Conservation (phyloP, 2,113 vertebrate species). For the Colistium nudipinnis region DNA sequence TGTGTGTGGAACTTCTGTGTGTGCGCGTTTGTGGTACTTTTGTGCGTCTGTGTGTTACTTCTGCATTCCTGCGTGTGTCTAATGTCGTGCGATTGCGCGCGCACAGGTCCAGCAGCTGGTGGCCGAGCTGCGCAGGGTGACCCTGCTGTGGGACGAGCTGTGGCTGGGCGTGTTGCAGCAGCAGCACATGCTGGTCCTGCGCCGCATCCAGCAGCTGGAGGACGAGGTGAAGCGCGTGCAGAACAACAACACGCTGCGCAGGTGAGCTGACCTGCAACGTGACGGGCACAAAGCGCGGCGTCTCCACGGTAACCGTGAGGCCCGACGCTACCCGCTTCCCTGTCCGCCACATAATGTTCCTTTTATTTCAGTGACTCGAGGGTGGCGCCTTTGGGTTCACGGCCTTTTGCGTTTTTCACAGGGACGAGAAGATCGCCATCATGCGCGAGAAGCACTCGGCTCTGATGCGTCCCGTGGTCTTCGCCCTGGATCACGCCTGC, state of each 20-base stretch:
- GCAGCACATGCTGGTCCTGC: constrained; percentile 96
- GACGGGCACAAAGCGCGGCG: too few relatives aligned
- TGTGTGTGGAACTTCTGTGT: constrained; percentile 23
- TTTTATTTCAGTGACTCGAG: too few relatives aligned
- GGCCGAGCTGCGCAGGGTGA: constrained; percentile 95
- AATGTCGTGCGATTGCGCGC: constrained; percentile 15
- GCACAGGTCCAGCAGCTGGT: constrained; percentile 95
- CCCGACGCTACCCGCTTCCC: too few relatives aligned
- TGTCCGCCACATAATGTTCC: not conserved
- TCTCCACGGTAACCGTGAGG: too few relatives aligned
- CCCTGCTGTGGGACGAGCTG: constrained; percentile 96
- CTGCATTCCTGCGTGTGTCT: too few relatives aligned
- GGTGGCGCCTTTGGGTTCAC: too few relatives aligned
- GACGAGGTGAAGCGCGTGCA: constrained; percentile 98
- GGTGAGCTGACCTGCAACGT: too few relatives aligned
- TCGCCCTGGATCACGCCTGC: constrained; percentile 94
- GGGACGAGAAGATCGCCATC: constrained; percentile 97
- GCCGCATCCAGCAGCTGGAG: constrained; percentile 94
- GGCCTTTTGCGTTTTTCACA: constrained; percentile 51
- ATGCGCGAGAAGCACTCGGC: constrained; percentile 99
- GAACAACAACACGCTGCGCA: constrained; percentile 92
- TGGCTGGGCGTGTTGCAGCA: constrained; percentile 96
- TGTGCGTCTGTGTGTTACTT: too few relatives aligned
- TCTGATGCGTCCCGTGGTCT: constrained; percentile 97
- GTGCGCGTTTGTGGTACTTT: too few relatives aligned